Conservation (phyloP, 2,888 invertebrate species). For the Nemotelus pantherinus region DNA sequence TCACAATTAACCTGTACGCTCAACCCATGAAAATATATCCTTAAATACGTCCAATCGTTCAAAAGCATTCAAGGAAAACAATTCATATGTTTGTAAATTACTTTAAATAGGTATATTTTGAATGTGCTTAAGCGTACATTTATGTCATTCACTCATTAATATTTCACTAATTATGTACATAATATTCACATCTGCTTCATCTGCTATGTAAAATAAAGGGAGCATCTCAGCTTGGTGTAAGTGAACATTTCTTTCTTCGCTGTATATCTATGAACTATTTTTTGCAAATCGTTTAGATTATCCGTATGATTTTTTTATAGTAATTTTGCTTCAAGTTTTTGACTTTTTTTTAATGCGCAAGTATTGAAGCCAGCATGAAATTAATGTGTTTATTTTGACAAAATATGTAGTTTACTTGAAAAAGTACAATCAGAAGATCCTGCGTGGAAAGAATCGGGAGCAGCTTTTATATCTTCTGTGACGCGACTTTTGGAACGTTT, state of each 20-base stretch:
- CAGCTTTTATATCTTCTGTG: constrained; percentile 91
- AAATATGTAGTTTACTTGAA: constrained; percentile 75
- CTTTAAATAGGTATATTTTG: too few species aligned
- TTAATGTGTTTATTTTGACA: not conserved
- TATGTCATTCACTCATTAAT: too few species aligned
- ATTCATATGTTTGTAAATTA: too few species aligned
- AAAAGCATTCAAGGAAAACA: too few species aligned
- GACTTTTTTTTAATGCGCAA: not conserved
- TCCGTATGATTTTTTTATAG: not conserved
- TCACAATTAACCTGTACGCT: too few species aligned
- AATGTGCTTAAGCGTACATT: too few species aligned
- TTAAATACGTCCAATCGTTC: too few species aligned
- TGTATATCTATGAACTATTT: not conserved
- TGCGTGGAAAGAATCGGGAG: constrained; percentile 90
- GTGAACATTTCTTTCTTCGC: constrained; percentile 65
- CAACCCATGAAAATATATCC: too few species aligned
- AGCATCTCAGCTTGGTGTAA: constrained; percentile 93
- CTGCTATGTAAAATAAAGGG: constrained; percentile 69
- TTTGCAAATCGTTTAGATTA: not conserved
- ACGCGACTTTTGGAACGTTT: constrained; percentile 87
- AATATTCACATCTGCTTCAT: constrained; percentile 27
- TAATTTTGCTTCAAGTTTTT: not conserved
- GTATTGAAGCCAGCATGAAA: not conserved
- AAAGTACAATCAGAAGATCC: constrained; percentile 86
- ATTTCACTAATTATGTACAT: constrained; percentile 23